Conservation (phyloP, 2,888 invertebrate species). For the Helicoverpa assulta region DNA sequence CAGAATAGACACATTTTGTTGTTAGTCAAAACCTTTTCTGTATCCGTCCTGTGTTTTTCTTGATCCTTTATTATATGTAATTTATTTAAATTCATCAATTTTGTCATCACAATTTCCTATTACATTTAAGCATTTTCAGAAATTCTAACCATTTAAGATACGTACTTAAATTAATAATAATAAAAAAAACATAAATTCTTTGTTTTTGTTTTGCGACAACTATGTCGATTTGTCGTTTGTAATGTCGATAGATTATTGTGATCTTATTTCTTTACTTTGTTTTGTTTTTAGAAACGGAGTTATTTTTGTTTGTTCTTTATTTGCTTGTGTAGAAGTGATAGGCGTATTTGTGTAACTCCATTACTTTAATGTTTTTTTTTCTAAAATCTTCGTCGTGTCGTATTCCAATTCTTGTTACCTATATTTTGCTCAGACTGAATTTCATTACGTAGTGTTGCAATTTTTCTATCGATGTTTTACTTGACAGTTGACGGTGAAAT, state of each 20-base stretch:
- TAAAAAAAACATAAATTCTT: constrained; percentile 36
- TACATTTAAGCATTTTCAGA: constrained; percentile 47
- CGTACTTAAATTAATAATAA: constrained; percentile 37
- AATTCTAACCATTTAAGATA: constrained; percentile 48
- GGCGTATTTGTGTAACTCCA: constrained; percentile 53
- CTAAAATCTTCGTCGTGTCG: constrained; percentile 29
- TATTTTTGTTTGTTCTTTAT: constrained; percentile 38
- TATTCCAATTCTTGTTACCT: constrained; percentile 35
- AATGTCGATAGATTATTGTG: constrained; percentile 53
- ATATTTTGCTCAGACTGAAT: constrained; percentile 58
- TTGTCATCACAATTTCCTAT: constrained; percentile 41
- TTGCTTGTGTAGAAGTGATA: constrained; percentile 54
- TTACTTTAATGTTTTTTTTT: constrained; percentile 3
- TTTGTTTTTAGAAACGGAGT: constrained; percentile 28
- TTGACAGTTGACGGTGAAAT: constrained; percentile 21
- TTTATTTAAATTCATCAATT: constrained; percentile 54
- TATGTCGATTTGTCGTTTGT: constrained; percentile 40
- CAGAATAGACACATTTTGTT: constrained; percentile 42
- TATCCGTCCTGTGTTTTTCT: constrained; percentile 71
- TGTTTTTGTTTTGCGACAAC: constrained; percentile 39
- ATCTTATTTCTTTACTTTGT: constrained; percentile 9
- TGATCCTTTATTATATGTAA: constrained; percentile 64
- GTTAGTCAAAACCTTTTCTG: constrained; percentile 66
- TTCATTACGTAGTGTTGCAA: constrained; percentile 31
- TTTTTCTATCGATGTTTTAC: constrained; percentile 49